Conservation (phyloP, 1,140 invertebrate genomes). For the Drosophila willistoni region DNA sequence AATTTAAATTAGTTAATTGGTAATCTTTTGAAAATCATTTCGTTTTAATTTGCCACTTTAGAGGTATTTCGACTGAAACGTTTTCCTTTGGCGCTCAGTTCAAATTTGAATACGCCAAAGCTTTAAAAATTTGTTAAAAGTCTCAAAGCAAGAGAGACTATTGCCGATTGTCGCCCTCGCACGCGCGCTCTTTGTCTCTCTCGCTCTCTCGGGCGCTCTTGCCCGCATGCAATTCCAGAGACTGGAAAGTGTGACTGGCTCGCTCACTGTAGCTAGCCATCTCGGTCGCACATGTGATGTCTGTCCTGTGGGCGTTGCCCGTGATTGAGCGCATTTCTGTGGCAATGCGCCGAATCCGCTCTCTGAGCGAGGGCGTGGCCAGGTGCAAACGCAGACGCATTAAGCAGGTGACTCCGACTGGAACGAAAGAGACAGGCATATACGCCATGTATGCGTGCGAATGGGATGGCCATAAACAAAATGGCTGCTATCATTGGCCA, state of each 20-base stretch:
- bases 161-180: conserved; percentile 21
- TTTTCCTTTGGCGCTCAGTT: conserved; percentile 43
- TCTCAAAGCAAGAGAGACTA: conserved; percentile 18
- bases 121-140: conserved; percentile 46
- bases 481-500: conserved; percentile 79
- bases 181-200: conserved; percentile 11
- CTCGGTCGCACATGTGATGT: conserved; percentile 46
- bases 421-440: conserved; percentile 57
- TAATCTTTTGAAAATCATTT: not conserved
- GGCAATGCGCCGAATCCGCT: conserved; percentile 62
- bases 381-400: conserved; percentile 61
- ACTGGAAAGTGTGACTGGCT: conserved; percentile 38
- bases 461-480: conserved; percentile 72
- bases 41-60: not conserved
- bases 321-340: conserved; percentile 35
- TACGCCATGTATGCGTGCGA: conserved; percentile 8
- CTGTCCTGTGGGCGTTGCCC: conserved; percentile 56
- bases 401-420: conserved; percentile 58
- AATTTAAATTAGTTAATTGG: no score
- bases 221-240: conserved; percentile 25
- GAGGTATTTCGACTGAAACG: not conserved
- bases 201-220: not conserved
- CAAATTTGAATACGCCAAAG: conserved; percentile 37
- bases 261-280: conserved; percentile 32
- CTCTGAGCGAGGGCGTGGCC: conserved; percentile 75